These are phyloP conservation scores for Trinectes maculatus DNA, from an alignment of 2,113 vertebrate genomes.

Conservation along the genomic window DNA sequence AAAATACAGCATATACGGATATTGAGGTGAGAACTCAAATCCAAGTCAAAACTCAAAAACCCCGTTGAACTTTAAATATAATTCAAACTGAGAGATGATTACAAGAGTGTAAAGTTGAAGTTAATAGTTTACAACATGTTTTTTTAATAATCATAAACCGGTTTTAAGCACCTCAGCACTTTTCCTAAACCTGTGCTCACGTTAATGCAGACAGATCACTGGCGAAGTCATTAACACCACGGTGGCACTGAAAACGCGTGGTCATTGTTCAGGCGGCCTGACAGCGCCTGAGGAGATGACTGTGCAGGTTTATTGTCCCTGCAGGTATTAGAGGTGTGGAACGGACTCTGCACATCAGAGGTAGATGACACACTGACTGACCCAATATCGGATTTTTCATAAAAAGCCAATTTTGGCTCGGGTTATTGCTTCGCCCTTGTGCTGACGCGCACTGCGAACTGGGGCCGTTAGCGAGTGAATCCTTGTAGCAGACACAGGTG, in stretches of 20 bases:
- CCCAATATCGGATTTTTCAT: slow-evolving; percentile 20
- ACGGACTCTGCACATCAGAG: neutral
- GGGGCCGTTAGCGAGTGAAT: slow-evolving; percentile 2
- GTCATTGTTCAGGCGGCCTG: neutral
- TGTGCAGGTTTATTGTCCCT: neutral
- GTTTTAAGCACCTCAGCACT: slow-evolving; percentile 1
- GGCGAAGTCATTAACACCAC: neutral
- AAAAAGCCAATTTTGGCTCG: slow-evolving; percentile 12
- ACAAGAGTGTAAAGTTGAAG: too few relatives aligned
- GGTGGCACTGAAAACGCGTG: neutral
- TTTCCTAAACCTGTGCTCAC: neutral
- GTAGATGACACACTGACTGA: neutral
- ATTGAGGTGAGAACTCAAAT: too few relatives aligned
- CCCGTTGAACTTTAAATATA: too few relatives aligned
- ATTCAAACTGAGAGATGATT: too few relatives aligned
- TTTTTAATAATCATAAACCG: too few relatives aligned
- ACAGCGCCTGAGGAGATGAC: slow-evolving; percentile 3
- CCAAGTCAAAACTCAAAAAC: too few relatives aligned
- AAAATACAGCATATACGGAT: too few relatives aligned
- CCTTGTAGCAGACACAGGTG: slow-evolving; percentile 4
- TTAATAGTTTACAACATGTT: too few relatives aligned
- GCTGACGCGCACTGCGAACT: slow-evolving; percentile 12
- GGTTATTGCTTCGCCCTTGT: neutral
- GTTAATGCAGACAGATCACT: neutral
- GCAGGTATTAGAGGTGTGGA: neutral